Evolutionary conservation across 2,888 invertebrate species (phyloP), one percentile per base, ranked within the genome.

Genomic region (Entomobrya multifasciata): DNA sequence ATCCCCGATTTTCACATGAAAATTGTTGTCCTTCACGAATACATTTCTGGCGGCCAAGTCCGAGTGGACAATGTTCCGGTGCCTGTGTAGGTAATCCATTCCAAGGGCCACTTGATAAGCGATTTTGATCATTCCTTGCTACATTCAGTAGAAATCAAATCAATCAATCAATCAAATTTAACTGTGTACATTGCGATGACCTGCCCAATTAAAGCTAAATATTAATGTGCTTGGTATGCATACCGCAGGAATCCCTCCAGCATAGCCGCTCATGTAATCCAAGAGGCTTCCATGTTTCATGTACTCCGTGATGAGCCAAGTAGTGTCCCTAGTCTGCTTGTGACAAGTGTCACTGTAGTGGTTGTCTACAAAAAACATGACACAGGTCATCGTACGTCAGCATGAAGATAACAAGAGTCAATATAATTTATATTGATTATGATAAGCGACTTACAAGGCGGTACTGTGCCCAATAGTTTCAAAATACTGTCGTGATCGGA

Each of bases 1-100:
- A 74, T 82, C 82, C 8, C 82, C 82, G 17, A 82, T 82, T 60
- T 82, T 82, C 15, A 82, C 82, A 72, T 57, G 3, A 52, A 30
- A 78, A 13, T 60, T 22, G 3, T 55, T 2, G 15, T 22, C 44
- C 15, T 72, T 36, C 6, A 82, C 74, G 10, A 82, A 49, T n/a
- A 82, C 47, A 60, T 82, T 82, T 57, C 82, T 11, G 0, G 82
- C 82, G 6, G 82, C 82, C 2, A 82, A 60, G 15, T 82, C 82
- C 47, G 15, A 74, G 20, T 82, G 82, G 6, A 82, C 20, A 25
- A 74, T 1, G 30, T 74, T 82, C 6, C 41, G 22, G 22, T 10
- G 20, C 17, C 82, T 52, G 47, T 82, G 82, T 6, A 82, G n/a
- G 27, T 74, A 57, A 15, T 74, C 72, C 82, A 82, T 82, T 8